Evolutionary conservation across 2,113 vertebrate species (phyloP), one percentile per base, ranked within the genome.

Genomic region (Motacilla alba): DNA sequence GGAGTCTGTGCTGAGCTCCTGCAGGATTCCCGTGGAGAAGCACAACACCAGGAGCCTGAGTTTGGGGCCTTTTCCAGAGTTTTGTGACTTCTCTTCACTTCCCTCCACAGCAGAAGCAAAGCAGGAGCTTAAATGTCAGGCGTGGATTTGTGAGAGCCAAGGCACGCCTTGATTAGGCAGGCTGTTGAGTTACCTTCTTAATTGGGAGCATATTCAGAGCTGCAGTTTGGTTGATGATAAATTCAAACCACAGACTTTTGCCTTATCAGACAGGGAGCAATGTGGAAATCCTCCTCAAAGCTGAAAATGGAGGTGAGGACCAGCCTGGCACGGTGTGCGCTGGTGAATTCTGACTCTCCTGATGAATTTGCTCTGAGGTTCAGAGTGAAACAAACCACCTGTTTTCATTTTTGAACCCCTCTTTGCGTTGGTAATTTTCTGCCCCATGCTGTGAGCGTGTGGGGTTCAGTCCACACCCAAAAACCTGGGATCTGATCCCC

Each of bases 401-500:
- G 1, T 20, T 86, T 74, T 14, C 3, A 43, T 39, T 58, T 73
- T 19, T 21, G 46, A 92, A 37, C 22, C 28, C 23, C 23, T 31
- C 55, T 66, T 52, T 23, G 50, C 60, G 41, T 39, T 1, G 7
- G 47, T 39, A 5, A 0, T 52, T 49, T 83, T 33, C 67, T 47
- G 16, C 44, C 3, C 28, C 2, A 0, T 17, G 44, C 62, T 44
- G 30, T 4, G 74, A 70, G 39, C 0, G 0, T 27, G 33, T 50
- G 60, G n/a, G 49, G 9, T 67, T 88, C 53, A 41, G 47, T 31
- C 60, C 39, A n/a, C 58, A 41, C 19, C 7, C 47, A 59, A 26
- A 67, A 59, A 37, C 20, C 11, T 15, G 69, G 33, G 73, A 5
- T 74, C 16, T 27, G 3, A 30, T n/a, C 23, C 77, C 81, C 52